Base-by-base conservation (phyloP, 2,888 invertebrate species). In the Erebia palarica region DNA sequence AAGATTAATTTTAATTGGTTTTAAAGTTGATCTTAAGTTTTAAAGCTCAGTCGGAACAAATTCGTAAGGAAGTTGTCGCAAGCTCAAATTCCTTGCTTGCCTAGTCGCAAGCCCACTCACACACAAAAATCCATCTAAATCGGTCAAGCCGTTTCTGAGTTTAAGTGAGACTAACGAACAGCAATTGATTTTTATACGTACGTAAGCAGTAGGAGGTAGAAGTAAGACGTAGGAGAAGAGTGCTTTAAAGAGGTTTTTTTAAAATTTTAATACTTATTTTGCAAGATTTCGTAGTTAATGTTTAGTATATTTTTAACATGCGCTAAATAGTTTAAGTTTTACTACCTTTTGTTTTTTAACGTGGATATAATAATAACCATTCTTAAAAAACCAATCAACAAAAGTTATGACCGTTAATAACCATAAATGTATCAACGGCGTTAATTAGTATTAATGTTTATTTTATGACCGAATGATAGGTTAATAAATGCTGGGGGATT, bases 381-480 rank as follows among this genome's bases (percentile, higher is more conserved):
- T 65, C 27, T 44, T 44, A 10, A 44, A 14, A 13, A 51, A 44
- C 57, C 13, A 68, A 63, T 55, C 36, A n/a, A 55, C 51, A 61
- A 65, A 67, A 10, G 53, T 51, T 21, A 70, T 55, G 44, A 57
- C 42, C 61, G 49, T 18, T n/a, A 63, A 57, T 72, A 44, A 59
- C 61, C 16, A 55, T 55, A 55, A 16, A 55, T 55, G 16, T 49
- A 66, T 59, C 51, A 59, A 53, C 21, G n/a, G 14, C 51, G 21
- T 64, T 59, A 67, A 64, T 47, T 55, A 11, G 44, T 64, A 16
- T 69, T 63, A 59, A 64, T 70, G 63, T 70, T 72, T 64, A 66
- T 59, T 59, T 58, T 47, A 67, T 21, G 70, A 63, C 51, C 44
- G 57, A 55, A 51, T 68, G 63, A 69, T 66, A 64, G 57, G 69